Conservation (phyloP, 2,888 invertebrate genomes). For the Isoperla grammatica region DNA sequence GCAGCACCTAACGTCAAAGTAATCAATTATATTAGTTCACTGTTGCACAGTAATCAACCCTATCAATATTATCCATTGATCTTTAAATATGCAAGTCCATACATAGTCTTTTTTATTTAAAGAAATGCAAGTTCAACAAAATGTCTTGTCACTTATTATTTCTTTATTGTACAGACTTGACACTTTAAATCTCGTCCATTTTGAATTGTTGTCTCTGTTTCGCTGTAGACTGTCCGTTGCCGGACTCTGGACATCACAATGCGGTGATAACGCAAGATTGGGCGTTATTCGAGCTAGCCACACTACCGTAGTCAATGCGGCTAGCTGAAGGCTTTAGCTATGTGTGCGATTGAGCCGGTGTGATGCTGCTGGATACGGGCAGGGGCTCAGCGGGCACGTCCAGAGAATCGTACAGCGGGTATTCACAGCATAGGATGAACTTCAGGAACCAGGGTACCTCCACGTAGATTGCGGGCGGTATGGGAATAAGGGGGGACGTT, state of each 20-base stretch:
- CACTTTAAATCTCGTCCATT: too few species aligned
- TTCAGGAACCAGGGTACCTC: slow-evolving; percentile 79
- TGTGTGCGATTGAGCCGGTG: slow-evolving; percentile 63
- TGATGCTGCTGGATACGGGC: slow-evolving; percentile 65
- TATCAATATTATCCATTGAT: too few species aligned
- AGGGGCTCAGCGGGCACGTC: slow-evolving; percentile 55
- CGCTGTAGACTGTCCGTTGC: too few species aligned
- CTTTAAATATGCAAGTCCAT: too few species aligned
- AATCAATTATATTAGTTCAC: too few species aligned
- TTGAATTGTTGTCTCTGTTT: too few species aligned
- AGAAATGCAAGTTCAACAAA: too few species aligned
- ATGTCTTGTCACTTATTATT: too few species aligned
- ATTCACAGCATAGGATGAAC: slow-evolving; percentile 81
- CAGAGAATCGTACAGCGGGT: slow-evolving; percentile 76
- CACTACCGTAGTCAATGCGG: slow-evolving; percentile 23
- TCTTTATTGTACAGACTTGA: too few species aligned
- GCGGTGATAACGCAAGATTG: slow-evolving; percentile 17
- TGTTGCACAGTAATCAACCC: too few species aligned
- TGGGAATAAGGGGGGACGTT: slow-evolving; percentile 83
- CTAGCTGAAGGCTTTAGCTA: slow-evolving; percentile 52
- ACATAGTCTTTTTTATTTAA: too few species aligned
- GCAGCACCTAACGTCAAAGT: too few species aligned
- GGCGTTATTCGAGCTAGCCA: slow-evolving; percentile 19
- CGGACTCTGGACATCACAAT: slow-evolving; percentile 5
- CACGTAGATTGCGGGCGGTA: slow-evolving; percentile 82